phyloP scores from a whole-genome alignment of 2,888 invertebrate species.

The Lithosia quadra region DNA sequence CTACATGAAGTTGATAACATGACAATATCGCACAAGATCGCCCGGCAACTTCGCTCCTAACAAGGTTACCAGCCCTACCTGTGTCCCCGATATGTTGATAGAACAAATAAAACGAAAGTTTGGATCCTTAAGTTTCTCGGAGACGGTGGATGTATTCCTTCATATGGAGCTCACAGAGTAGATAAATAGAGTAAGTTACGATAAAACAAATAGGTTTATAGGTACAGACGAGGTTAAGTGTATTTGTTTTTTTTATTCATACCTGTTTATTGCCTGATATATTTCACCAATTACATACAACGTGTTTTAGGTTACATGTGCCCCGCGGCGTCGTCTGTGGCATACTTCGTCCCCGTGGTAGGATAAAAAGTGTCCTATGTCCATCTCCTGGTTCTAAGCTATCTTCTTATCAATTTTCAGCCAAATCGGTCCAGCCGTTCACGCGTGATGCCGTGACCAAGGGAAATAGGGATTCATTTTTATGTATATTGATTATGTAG shows the following conservation, averaged over 20 bases:
- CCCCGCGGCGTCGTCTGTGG: no score
- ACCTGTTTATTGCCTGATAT: background rate
- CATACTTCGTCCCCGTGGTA: no score
- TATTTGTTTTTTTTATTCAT: background rate
- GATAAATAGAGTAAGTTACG: conserved; percentile 8
- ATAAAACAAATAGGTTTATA: conserved; percentile 2
- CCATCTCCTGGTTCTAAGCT: no score
- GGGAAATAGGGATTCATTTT: no score
- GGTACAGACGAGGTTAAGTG: background rate
- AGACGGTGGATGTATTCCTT: conserved; percentile 23
- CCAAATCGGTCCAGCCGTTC: no score
- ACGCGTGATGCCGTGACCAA: no score
- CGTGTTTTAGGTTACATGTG: no score
- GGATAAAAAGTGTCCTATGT: no score
- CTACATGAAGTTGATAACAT: conserved; percentile 26
- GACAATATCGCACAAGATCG: conserved; percentile 29
- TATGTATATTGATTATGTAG: no score
- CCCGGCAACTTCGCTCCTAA: conserved; percentile 37
- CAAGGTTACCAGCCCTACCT: conserved; percentile 34
- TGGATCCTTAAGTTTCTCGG: conserved; percentile 33
- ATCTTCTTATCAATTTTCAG: no score
- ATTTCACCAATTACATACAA: background rate
- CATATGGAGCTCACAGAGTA: conserved; percentile 20
- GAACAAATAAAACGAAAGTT: conserved; percentile 50
- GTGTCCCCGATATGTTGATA: conserved; percentile 44